phyloP scores from a whole-genome alignment of 2,888 invertebrate genomes.

The Agrotis puta region DNA sequence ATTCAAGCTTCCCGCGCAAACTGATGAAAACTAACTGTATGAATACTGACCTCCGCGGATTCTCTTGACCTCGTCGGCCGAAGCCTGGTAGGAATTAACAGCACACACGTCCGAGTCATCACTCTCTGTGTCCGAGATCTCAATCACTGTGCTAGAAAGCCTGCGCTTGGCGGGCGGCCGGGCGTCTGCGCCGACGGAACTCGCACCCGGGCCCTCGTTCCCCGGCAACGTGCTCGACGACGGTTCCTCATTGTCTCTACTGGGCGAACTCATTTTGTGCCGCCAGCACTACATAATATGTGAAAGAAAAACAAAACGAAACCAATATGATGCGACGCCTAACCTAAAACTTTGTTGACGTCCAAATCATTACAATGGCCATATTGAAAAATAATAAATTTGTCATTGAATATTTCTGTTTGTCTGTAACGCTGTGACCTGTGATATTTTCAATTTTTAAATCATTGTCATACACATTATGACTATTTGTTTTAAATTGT shows the following conservation, averaged over 20 bases:
- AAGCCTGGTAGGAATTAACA: slow-evolving; percentile 87
- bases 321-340: slow-evolving; percentile 85
- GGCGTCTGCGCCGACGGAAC: slow-evolving; percentile 66
- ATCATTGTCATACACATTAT: too few species aligned
- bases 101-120: slow-evolving; percentile 90
- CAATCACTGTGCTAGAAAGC: slow-evolving; percentile 81
- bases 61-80: slow-evolving; percentile 88
- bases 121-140: slow-evolving; percentile 88
- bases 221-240: slow-evolving; percentile 76
- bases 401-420: neutral
- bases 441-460: slow-evolving; percentile 8
- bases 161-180: slow-evolving; percentile 87
- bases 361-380: slow-evolving; percentile 53
- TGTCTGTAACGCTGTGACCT: too few species aligned
- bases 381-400: slow-evolving; percentile 23
- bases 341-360: slow-evolving; percentile 87
- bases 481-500: too few species aligned
- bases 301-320: slow-evolving; percentile 81
- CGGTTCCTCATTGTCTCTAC: slow-evolving; percentile 82
- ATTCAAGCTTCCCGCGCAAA: slow-evolving; percentile 82
- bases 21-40: slow-evolving; percentile 46
- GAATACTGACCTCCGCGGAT: slow-evolving; percentile 85
- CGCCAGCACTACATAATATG: slow-evolving; percentile 86
- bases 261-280: slow-evolving; percentile 85
- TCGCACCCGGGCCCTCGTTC: slow-evolving; percentile 69